Percentiles rank a stretch among this genome's conserved stretches.
phyloP scores from a whole-genome alignment of 2,888 invertebrate genomes.

The Pammene aurita region DNA sequence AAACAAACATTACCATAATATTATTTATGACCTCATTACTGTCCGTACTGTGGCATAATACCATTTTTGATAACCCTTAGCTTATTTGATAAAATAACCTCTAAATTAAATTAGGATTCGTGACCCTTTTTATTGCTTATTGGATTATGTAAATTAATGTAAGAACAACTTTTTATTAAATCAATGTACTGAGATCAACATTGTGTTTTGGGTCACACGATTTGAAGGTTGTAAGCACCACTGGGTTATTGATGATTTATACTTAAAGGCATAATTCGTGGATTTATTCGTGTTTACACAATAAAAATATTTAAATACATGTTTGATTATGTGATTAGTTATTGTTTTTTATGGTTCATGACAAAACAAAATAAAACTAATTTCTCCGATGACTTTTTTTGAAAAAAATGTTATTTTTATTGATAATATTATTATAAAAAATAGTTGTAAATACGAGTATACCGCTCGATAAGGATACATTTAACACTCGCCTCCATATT shows the following conservation, averaged over 20 bases:
- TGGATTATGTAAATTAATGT: constrained; percentile 34
- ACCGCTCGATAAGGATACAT: too few species aligned
- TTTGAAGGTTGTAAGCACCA: constrained; percentile 21
- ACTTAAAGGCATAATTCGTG: background rate
- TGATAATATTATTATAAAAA: too few species aligned
- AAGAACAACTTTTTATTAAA: constrained; percentile 22
- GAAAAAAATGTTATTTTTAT: too few species aligned
- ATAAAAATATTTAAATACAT: too few species aligned
- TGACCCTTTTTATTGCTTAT: constrained; percentile 32
- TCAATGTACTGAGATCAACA: constrained; percentile 1
- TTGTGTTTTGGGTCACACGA: background rate
- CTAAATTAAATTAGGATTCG: constrained; percentile 31
- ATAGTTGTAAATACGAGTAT: too few species aligned
- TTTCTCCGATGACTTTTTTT: too few species aligned
- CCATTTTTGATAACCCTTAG: constrained; percentile 18
- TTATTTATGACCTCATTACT: constrained; percentile 20
- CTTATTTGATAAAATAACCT: constrained; percentile 25
- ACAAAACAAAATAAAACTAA: too few species aligned
- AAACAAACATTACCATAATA: constrained; percentile 9
- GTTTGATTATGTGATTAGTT: too few species aligned
- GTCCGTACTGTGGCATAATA: constrained; percentile 15
- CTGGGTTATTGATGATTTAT: background rate
- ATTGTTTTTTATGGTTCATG: too few species aligned
- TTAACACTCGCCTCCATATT: too few species aligned
- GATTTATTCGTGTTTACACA: background rate